A percentile compares a stretch with the other conserved stretches of the same genome.
These are phyloP conservation scores for Glaucopsyche alexis DNA, from an alignment of 2,888 invertebrate genomes.

Conservation along the genomic window DNA sequence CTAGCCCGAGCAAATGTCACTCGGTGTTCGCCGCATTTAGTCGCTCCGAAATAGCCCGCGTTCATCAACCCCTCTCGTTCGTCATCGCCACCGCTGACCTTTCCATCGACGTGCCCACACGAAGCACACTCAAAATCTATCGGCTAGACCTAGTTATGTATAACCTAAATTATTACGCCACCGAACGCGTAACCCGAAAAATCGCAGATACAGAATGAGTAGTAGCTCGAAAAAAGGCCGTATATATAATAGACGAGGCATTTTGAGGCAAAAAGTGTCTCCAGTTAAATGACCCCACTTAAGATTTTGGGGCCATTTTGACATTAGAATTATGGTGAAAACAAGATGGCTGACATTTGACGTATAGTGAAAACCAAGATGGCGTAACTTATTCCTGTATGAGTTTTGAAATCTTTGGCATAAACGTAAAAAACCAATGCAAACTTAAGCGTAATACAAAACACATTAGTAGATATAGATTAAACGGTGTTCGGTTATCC, in stretches of 20 bases:
- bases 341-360: no score
- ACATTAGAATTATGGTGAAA: no score
- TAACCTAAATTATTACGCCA: constrained; percentile 8
- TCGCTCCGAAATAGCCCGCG: constrained; percentile 74
- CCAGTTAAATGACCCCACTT: no score
- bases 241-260: no score
- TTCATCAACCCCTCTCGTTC: constrained; percentile 77
- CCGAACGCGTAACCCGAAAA: no score
- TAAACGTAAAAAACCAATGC: not conserved
- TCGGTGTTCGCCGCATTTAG: constrained; percentile 76
- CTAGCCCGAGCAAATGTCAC: constrained; percentile 76
- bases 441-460: not conserved
- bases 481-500: constrained; percentile 43
- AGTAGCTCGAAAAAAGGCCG: no score
- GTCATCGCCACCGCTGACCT: constrained; percentile 63
- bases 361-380: no score
- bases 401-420: no score
- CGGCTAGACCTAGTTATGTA: constrained; percentile 48
- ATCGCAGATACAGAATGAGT: no score
- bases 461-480: not conserved
- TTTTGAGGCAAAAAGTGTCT: no score
- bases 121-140: constrained; percentile 40
- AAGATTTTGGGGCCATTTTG: no score
- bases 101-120: constrained; percentile 56
- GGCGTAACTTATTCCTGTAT: no score